These are phyloP conservation scores for Vombatus ursinus DNA, from an alignment of 2,113 vertebrate genomes.

Conservation along the genomic window DNA sequence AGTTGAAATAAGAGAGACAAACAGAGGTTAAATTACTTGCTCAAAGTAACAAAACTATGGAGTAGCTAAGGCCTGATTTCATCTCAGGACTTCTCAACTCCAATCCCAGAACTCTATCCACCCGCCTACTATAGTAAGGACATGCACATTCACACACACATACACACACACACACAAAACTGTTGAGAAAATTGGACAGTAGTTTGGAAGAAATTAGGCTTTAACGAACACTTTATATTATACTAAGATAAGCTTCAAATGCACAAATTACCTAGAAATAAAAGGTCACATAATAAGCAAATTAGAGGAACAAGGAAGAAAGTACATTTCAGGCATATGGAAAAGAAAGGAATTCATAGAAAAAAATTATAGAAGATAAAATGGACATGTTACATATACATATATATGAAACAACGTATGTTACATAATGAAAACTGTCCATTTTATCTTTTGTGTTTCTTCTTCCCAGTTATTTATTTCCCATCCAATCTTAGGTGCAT, in stretches of 20 bases:
- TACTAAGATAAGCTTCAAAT: not conserved
- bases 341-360: not conserved
- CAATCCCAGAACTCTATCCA: not conserved
- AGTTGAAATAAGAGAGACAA: not conserved
- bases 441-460: not conserved
- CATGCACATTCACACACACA: too few species aligned
- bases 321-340: not conserved
- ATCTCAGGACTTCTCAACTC: not conserved
- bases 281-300: not conserved
- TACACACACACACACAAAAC: too few species aligned
- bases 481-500: too few species aligned
- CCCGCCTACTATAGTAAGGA: too few species aligned
- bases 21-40: not conserved
- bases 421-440: not conserved
- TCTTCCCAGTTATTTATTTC: not conserved
- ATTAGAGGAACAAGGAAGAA: not conserved
- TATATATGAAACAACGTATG: not conserved
- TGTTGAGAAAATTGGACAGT: not conserved
- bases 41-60: not conserved
- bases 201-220: not conserved
- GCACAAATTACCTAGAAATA: not conserved
- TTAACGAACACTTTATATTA: not conserved
- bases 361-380: not conserved
- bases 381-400: too few species aligned
- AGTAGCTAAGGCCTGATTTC: not conserved